Evolutionary conservation across 2,888 invertebrate genomes (phyloP).

Genomic region (Ametastegia equiseti): DNA sequence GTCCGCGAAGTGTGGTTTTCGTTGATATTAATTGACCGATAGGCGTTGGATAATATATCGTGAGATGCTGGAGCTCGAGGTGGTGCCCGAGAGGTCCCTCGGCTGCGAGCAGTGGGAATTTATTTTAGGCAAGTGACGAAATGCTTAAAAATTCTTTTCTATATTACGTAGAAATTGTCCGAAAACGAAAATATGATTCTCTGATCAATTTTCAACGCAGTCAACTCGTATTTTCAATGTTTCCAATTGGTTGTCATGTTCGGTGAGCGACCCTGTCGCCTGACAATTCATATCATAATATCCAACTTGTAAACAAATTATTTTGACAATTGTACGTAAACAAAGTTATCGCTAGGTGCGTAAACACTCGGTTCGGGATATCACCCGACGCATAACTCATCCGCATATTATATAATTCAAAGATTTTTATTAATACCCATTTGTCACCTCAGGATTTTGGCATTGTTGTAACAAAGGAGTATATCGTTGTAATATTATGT

Average conservation of each 20-base stretch:
- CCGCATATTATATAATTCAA: slow-evolving; percentile 65
- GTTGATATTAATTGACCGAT: slow-evolving; percentile 51
- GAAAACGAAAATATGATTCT: slow-evolving; percentile 40
- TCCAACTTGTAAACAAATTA: slow-evolving; percentile 63
- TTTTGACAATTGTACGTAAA: slow-evolving; percentile 69
- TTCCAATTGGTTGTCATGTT: slow-evolving; percentile 40
- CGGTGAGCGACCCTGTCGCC: slow-evolving; percentile 1
- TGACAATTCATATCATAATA: slow-evolving; percentile 46
- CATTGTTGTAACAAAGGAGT: slow-evolving; percentile 39
- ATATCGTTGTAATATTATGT: background rate
- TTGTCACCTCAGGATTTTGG: slow-evolving; percentile 32
- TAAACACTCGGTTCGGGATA: slow-evolving; percentile 53
- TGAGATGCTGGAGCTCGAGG: slow-evolving; percentile 96
- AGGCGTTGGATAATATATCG: slow-evolving; percentile 50
- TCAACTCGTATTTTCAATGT: slow-evolving; percentile 20
- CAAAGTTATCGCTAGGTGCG: slow-evolving; percentile 61
- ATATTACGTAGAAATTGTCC: slow-evolving; percentile 60
- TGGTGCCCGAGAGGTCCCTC: slow-evolving; percentile 95
- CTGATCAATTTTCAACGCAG: slow-evolving; percentile 42
- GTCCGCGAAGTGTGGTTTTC: slow-evolving; percentile 60
- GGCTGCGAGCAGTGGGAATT: slow-evolving; percentile 99
- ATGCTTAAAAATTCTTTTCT: slow-evolving; percentile 51
- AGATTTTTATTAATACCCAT: slow-evolving; percentile 40
- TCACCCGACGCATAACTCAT: slow-evolving; percentile 5
- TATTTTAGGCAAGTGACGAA: slow-evolving; percentile 88